These are phyloP conservation scores for Ginglymostoma cirratum DNA, from an alignment of 2,113 vertebrate species.

Conservation along the genomic window DNA sequence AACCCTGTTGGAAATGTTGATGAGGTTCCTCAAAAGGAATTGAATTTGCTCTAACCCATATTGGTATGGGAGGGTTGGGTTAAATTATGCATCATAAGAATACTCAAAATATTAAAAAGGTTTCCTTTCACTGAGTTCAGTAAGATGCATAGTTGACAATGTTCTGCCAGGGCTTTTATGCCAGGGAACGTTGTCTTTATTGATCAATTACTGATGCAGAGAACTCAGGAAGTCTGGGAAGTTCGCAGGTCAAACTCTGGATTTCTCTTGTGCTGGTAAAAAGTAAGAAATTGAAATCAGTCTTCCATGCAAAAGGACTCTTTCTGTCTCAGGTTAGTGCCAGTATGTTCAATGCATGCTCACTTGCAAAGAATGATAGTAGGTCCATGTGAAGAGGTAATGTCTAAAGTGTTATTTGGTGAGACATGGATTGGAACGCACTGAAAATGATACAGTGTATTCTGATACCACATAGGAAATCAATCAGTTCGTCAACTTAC, in stretches of 20 bases:
- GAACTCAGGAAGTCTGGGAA: neutral
- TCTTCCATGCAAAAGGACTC: too few species aligned
- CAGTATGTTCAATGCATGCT: too few species aligned
- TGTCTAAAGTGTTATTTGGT: too few species aligned
- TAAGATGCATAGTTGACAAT: neutral
- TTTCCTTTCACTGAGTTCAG: neutral
- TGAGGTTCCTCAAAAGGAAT: neutral
- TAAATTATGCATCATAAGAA: neutral
- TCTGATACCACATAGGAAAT: too few species aligned
- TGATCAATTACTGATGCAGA: neutral
- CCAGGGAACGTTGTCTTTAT: neutral
- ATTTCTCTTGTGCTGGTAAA: neutral
- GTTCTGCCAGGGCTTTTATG: neutral
- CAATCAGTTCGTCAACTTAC: too few species aligned
- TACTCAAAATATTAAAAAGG: neutral
- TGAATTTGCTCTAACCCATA: neutral
- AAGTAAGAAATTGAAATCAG: neutral
- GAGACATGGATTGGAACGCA: too few species aligned
- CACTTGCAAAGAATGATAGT: too few species aligned
- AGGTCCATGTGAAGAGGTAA: too few species aligned
- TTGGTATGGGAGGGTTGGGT: neutral
- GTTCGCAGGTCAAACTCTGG: neutral
- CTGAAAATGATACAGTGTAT: too few species aligned
- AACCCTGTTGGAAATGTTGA: neutral
- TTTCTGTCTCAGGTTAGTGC: too few species aligned